These are phyloP conservation scores for Pandemis heparana DNA, from an alignment of 2,888 invertebrate genomes.

Conservation along the genomic window DNA sequence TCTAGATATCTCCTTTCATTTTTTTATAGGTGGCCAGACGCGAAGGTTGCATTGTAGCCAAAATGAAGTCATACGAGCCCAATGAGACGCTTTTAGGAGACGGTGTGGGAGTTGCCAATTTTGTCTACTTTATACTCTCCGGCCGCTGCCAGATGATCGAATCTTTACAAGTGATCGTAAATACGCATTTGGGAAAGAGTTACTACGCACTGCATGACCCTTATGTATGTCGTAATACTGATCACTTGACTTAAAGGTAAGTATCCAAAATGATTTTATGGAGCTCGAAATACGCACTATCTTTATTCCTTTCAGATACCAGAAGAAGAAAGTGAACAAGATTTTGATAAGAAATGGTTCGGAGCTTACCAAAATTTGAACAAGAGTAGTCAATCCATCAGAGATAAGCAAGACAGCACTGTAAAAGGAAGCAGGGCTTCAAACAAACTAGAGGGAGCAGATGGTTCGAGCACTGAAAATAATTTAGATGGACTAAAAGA, in stretches of 20 bases:
- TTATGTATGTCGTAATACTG: conserved; percentile 54
- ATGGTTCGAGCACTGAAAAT: conserved; percentile 4
- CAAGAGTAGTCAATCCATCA: conserved; percentile 49
- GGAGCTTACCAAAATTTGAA: conserved; percentile 67
- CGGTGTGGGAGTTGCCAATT: conserved; percentile 76
- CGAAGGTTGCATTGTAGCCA: conserved; percentile 88
- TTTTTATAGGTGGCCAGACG: conserved; percentile 78
- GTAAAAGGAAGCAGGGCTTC: conserved; percentile 6
- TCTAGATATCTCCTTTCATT: not conserved
- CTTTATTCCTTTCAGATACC: conserved; percentile 56
- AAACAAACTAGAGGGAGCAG: not conserved
- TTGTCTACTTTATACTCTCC: conserved; percentile 85
- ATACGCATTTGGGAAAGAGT: conserved; percentile 62
- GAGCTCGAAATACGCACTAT: not conserved
- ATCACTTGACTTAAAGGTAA: not conserved
- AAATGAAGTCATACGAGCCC: conserved; percentile 82
- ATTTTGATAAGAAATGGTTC: conserved; percentile 77
- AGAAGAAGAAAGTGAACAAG: conserved; percentile 73
- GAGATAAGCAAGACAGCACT: conserved; percentile 30
- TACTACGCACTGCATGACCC: conserved; percentile 80
- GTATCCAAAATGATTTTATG: not conserved
- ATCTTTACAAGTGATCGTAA: conserved; percentile 76
- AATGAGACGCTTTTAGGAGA: conserved; percentile 86
- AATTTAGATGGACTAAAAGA: not conserved
- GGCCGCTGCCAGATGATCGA: conserved; percentile 87